Conservation (phyloP, 2,888 invertebrate genomes). For the Seladonia tumulorum region DNA sequence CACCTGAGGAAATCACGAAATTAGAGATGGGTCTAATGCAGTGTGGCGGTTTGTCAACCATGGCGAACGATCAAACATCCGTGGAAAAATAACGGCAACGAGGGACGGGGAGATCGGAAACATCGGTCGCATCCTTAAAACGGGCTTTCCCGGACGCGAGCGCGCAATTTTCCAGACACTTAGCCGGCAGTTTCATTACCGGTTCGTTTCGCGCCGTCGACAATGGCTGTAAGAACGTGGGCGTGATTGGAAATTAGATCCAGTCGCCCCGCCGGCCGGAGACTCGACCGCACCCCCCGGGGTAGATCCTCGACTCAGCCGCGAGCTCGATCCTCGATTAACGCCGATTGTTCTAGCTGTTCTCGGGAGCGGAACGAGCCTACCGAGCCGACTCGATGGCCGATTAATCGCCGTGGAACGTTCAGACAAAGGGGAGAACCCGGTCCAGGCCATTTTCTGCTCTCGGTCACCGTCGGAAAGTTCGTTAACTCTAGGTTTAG, state of each 20-base stretch:
- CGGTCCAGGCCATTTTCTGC: constrained; percentile 28
- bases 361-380: constrained; percentile 18
- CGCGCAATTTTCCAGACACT: constrained; percentile 62
- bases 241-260: constrained; percentile 65
- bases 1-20: constrained; percentile 82
- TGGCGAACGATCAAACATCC: background rate
- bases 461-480: background rate
- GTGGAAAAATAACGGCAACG: background rate
- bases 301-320: background rate
- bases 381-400: constrained; percentile 27
- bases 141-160: background rate
- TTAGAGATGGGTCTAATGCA: background rate
- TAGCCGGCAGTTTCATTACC: constrained; percentile 55
- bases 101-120: background rate
- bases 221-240: constrained; percentile 29
- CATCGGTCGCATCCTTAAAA: background rate
- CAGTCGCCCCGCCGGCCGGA: constrained; percentile 19
- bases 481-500: background rate
- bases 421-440: background rate
- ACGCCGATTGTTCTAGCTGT: constrained; percentile 47
- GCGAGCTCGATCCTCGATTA: constrained; percentile 53
- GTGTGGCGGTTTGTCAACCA: background rate
- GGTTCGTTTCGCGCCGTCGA: constrained; percentile 39
- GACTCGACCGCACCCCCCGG: constrained; percentile 13
- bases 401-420: constrained; percentile 47